Evolutionary conservation across 2,888 invertebrate species (phyloP).

Genomic region (Apodemia mormo): DNA sequence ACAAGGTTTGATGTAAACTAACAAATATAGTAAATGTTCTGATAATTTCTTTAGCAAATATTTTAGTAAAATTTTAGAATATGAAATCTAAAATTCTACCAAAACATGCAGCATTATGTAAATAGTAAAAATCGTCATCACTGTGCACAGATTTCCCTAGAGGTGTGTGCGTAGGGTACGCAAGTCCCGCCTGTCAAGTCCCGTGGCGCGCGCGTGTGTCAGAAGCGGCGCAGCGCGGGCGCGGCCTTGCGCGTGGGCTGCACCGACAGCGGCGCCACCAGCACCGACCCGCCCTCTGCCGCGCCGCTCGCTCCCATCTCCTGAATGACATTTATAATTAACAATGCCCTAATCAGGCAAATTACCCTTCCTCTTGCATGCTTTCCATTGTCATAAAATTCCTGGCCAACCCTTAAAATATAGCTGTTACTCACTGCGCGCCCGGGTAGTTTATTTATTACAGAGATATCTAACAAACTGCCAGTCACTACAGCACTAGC

Average conservation of each 20-base stretch:
- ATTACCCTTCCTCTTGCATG: no score
- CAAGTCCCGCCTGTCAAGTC: no score
- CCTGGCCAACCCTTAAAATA: no score
- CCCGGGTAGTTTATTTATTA: no score
- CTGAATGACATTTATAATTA: constrained; percentile 60
- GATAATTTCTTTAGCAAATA: neutral
- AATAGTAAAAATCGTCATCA: neutral
- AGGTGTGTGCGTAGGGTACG: no score
- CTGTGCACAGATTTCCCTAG: neutral
- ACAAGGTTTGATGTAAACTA: neutral
- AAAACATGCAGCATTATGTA: neutral
- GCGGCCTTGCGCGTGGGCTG: constrained; percentile 91
- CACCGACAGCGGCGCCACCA: constrained; percentile 91
- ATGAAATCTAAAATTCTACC: neutral
- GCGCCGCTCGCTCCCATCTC: constrained; percentile 85
- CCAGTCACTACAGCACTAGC: no score
- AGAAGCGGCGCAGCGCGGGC: constrained; percentile 87
- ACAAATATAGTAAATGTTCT: neutral
- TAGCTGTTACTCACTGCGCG: no score
- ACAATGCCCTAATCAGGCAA: no score
- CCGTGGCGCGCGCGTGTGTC: constrained; percentile 62
- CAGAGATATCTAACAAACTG: no score
- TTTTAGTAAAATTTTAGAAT: neutral
- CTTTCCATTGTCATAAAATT: no score
- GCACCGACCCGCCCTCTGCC: constrained; percentile 79